A percentile compares a stretch with the other conserved stretches of the same genome.
Evolutionary conservation across 2,113 vertebrate species (phyloP).

Genomic region (Prionailurus viverrinus): DNA sequence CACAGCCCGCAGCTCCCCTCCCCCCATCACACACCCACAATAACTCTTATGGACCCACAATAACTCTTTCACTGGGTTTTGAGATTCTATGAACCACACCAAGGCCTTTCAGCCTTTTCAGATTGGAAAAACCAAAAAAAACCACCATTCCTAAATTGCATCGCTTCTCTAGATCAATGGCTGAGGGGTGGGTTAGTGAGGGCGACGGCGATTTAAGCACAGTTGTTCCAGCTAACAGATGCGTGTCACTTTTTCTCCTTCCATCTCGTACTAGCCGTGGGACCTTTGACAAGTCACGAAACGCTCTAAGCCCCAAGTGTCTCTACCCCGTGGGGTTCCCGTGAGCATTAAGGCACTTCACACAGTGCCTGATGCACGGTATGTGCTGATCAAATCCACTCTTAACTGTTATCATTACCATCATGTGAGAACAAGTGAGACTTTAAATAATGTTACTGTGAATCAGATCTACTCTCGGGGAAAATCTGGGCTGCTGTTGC

Average conservation of each 20-base stretch:
- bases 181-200: neutral
- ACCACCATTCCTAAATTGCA: neutral
- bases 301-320: neutral
- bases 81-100: neutral
- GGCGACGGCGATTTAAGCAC: neutral
- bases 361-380: neutral
- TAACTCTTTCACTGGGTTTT: neutral
- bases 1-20: fast-evolving
- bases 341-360: neutral
- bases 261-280: neutral
- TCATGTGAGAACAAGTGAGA: neutral
- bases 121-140: neutral
- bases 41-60: neutral
- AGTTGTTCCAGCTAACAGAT: neutral
- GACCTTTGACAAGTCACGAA: neutral
- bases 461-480: neutral
- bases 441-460: neutral
- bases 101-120: neutral
- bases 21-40: fast-evolving
- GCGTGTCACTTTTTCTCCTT: neutral
- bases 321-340: neutral
- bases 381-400: neutral
- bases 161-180: neutral
- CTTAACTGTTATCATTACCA: neutral
- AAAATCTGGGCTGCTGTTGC: neutral